These are phyloP conservation scores for Porites lutea DNA, from an alignment of 64 coral and sea anemone species.

Conservation along the genomic window DNA sequence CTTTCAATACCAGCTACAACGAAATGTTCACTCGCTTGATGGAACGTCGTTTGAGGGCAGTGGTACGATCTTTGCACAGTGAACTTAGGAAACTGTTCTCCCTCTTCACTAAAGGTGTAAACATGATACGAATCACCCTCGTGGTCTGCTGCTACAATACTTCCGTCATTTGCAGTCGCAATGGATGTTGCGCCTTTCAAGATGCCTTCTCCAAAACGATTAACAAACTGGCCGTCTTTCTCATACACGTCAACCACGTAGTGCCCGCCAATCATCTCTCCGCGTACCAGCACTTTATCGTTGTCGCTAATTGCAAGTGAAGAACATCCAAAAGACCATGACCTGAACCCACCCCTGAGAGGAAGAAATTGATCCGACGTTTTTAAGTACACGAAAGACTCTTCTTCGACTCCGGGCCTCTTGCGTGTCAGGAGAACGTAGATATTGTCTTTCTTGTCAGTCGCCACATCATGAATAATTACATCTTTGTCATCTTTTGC, in stretches of 20 bases:
- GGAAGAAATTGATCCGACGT: not conserved
- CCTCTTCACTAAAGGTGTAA: conserved; percentile 18
- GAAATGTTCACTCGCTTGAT: conserved; percentile 9
- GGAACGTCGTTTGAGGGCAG: not conserved
- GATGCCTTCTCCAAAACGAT: conserved; percentile 4
- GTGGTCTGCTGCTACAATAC: not conserved
- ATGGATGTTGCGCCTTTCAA: not conserved
- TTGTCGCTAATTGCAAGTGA: not conserved
- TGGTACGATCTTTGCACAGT: not conserved
- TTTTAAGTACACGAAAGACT: not conserved
- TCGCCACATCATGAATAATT: conserved; percentile 16
- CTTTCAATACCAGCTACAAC: conserved; percentile 12
- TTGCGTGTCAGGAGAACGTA: not conserved
- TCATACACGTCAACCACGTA: conserved; percentile 24
- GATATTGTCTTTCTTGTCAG: conserved; percentile 42
- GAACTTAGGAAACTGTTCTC: conserved; percentile 22
- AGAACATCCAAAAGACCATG: not conserved
- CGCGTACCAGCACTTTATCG: conserved; percentile 18
- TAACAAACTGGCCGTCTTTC: conserved; percentile 13
- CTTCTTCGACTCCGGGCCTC: not conserved
- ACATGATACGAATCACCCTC: not conserved
- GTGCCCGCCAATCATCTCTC: not conserved
- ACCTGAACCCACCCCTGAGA: not conserved
- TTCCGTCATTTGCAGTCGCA: not conserved
- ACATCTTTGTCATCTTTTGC: too few relatives aligned